Evolutionary conservation across 2,888 invertebrate genomes (phyloP).

Genomic region (Scrobipalpa costella): DNA sequence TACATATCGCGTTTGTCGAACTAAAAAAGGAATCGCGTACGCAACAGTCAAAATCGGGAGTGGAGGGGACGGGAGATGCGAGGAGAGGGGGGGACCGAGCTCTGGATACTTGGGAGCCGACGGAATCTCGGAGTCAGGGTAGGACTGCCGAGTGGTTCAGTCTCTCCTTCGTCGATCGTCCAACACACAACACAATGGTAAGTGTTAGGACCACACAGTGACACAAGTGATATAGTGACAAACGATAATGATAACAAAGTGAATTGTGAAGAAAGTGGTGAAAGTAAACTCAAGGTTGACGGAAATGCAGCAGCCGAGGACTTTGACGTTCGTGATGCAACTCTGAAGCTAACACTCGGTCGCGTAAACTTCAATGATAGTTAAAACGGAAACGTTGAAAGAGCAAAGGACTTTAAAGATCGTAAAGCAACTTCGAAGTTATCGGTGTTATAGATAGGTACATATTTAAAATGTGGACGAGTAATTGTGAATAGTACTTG

Average conservation of each 20-base stretch:
- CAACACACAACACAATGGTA: slow-evolving; percentile 76
- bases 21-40: slow-evolving; percentile 75
- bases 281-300: not conserved
- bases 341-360: not conserved
- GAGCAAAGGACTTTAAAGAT: no score
- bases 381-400: not conserved
- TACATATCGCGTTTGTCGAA: slow-evolving; percentile 63
- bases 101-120: slow-evolving; percentile 58
- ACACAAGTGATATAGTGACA: slow-evolving; percentile 42
- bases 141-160: slow-evolving; percentile 77
- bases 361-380: not conserved
- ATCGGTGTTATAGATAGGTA: no score
- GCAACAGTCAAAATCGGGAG: slow-evolving; percentile 32
- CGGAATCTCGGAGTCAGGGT: slow-evolving; percentile 75
- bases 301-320: slow-evolving; percentile 7
- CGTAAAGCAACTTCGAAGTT: no score
- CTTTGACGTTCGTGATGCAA: slow-evolving; percentile 2
- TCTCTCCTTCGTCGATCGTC: slow-evolving; percentile 76
- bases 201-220: slow-evolving; percentile 54
- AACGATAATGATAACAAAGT: slow-evolving; percentile 31
- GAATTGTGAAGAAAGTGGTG: slow-evolving; percentile 43
- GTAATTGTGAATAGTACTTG: no score
- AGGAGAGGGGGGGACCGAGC: slow-evolving; percentile 47
- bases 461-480: no score
- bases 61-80: slow-evolving; percentile 38